Base-by-base conservation (phyloP, 2,797 vertebrate genomes). In the Cygnus olor region DNA sequence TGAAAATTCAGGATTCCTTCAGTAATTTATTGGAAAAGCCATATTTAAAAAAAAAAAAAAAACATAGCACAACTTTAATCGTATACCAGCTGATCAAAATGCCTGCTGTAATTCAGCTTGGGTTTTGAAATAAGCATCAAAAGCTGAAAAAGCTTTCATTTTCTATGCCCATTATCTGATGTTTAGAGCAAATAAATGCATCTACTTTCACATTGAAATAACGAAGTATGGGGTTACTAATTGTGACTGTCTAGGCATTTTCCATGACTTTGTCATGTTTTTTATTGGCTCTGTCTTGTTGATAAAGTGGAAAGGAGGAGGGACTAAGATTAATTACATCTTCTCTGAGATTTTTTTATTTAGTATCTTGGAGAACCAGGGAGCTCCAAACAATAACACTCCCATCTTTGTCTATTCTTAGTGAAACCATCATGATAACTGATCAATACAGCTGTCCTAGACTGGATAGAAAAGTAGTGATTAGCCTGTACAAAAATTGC, bases 281-380 rank as follows among this genome's bases (percentile, higher is more conserved):
- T 84, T 81, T 83, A 72, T 81, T 2, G 0, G 28, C 22, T 69
- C 44, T 78, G 1, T 51, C 87, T 97, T 79, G 53, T 53, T 77
- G 49, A 54, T 45, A 57, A 70, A 79, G 36, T 70, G 3, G 58
- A 88, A 85, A 53, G 80, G 93, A 89, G 49, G 34, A 91, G 40
- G 86, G 42, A 57, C 32, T 90, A 60, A 91, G 53, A 93, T 82
- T 89, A 85, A 93, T 90, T 89, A 87, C 40, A 80, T 88, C 44
- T 86, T 92, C 64, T 83, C 80, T 84, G 63, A 58, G 80, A 81
- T 45, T 66, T 74, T 84, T 81, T 63, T 85, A 70, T 74, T 81
- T 70, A 65, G 42, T 91, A 68, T 79, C 76, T 89, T 86, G 65
- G 68, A 87, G 49, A 81, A 84, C 38, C 27, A 40, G 36, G 56